Evolutionary conservation across 2,113 vertebrate genomes (phyloP), one percentile per base, ranked within the genome.

Genomic region (Rhea pennata): DNA sequence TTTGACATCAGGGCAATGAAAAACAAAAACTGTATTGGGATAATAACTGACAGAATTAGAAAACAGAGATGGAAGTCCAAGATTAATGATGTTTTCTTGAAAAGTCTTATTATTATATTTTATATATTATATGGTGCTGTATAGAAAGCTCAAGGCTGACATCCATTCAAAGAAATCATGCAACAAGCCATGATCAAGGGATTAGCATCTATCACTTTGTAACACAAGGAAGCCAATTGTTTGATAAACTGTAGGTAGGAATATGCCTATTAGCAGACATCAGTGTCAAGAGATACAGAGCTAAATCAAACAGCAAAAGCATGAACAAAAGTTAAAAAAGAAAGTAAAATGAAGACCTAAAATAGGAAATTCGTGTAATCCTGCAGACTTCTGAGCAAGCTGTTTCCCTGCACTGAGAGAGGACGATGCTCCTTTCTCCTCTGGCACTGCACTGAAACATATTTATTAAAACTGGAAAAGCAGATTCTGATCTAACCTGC

Each of bases 261-360:
- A 77, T 46, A 76, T 2, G 9, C 0, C 0, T 21, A 58, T 33
- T 5, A 0, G 72, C 39, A 72, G 71, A 58, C 48, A 46, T 31
- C 23, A 17, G 67, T 13, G 19, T 62, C 44, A 44, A 77, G 53
- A 92, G 72, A 85, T 16, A 81, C 1, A 13, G 46, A 69, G 24
- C 51, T 64, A 84, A 81, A 90, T 88, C 51, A 86, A 87, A 74
- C 0, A 1, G 14, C 59, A 64, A 58, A 79, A 48, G 22, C 24
- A 17, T 3, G 6, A 66, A 59, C 46, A 69, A 51, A 80, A 84
- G 33, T 50, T 62, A 94, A 83, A 29, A 88, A 29, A 21, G 58
- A 87, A 85, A 71, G 24, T 22, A 92, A 95, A 1, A 1, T 5
- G 36, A 48, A 70, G 64, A 85, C 84, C 79, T 90, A 53, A 87